phyloP scores from a whole-genome alignment of 2,113 vertebrate species.

The Dicaeum eximium region DNA sequence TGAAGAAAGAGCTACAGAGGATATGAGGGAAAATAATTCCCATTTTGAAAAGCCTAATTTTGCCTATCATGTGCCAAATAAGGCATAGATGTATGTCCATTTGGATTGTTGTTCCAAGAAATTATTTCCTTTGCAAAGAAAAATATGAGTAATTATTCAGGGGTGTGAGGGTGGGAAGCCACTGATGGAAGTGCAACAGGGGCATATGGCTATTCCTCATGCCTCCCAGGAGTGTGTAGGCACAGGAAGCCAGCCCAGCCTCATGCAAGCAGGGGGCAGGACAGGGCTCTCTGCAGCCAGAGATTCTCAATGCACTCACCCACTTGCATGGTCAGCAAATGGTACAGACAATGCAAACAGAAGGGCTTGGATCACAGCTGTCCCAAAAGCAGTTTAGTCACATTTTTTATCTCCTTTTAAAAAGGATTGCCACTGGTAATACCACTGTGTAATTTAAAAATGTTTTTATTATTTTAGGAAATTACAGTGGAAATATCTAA shows the following conservation, averaged over 20 bases:
- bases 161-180: neutral
- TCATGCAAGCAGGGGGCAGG: fast-evolving
- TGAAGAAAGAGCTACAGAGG: neutral
- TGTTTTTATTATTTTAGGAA: neutral
- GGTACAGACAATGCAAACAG: neutral
- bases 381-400: neutral
- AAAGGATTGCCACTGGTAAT: neutral
- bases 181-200: fast-evolving
- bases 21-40: neutral
- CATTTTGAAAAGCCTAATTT: neutral
- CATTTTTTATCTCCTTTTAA: neutral
- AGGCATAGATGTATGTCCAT: no score
- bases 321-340: neutral
- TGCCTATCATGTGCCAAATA: neutral
- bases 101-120: neutral
- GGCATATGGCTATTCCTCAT: neutral
- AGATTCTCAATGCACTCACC: fast-evolving
- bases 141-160: neutral
- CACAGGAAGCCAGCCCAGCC: fast-evolving
- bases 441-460: neutral
- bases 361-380: neutral
- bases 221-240: neutral
- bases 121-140: neutral
- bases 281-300: fast-evolving
- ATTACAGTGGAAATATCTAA: neutral